These are phyloP conservation scores for Harpagifer antarcticus DNA, from an alignment of 2,797 vertebrate species.

Conservation along the genomic window DNA sequence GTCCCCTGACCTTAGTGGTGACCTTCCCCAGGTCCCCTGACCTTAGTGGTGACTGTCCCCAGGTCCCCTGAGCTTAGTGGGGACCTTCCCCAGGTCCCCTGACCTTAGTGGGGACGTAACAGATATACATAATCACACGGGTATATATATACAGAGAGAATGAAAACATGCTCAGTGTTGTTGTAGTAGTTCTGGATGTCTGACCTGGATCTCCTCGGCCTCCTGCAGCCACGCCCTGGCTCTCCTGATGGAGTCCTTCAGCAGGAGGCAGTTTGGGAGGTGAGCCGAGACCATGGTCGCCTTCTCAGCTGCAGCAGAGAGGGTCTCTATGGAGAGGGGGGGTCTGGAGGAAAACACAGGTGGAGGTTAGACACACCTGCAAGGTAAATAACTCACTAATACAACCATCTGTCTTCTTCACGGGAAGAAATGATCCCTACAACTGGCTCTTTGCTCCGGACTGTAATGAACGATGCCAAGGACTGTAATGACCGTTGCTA, in stretches of 20 bases:
- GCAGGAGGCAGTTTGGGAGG: conserved; percentile 89
- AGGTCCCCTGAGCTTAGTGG: no score
- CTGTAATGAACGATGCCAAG: no score
- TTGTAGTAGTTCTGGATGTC: not conserved
- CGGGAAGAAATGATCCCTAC: conserved; percentile 19
- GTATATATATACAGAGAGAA: no score
- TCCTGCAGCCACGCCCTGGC: conserved; percentile 95
- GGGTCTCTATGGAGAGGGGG: conserved; percentile 89
- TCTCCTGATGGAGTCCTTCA: conserved; percentile 91
- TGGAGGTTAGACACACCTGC: conserved; percentile 21
- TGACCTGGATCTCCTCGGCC: conserved; percentile 92
- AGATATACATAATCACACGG: no score
- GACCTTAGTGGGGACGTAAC: no score
- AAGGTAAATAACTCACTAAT: not conserved
- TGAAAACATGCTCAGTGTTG: not conserved
- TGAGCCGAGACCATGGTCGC: conserved; percentile 90
- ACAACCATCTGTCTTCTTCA: conserved; percentile 12
- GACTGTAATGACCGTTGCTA: no score
- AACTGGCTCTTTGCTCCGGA: not conserved
- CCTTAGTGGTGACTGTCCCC: no score
- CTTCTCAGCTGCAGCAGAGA: conserved; percentile 89
- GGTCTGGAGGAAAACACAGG: conserved; percentile 83
- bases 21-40: no score
- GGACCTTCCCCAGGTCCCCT: no score
- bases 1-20: no score